Percentiles rank a stretch among this genome's conserved stretches.
These are phyloP conservation scores for Eristalis intricaria DNA, from an alignment of 2,888 invertebrate species.

Conservation along the genomic window DNA sequence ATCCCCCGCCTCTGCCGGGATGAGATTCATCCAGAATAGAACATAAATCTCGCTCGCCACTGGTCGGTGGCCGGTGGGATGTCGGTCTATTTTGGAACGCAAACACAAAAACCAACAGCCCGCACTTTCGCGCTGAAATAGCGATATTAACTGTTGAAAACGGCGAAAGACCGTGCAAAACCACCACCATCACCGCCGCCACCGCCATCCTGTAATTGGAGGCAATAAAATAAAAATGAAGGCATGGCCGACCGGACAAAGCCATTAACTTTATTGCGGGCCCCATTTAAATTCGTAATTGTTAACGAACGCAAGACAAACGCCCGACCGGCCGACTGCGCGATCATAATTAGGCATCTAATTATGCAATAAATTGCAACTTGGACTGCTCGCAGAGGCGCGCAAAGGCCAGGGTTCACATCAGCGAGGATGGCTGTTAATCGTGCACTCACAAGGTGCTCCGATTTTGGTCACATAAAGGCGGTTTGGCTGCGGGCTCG, in stretches of 20 bases:
- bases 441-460: conserved; percentile 43
- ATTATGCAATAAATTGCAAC: conserved; percentile 62
- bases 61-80: not conserved
- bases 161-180: not conserved
- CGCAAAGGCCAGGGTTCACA: conserved; percentile 34
- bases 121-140: not conserved
- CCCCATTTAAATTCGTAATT: conserved; percentile 60
- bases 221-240: conserved; percentile 39
- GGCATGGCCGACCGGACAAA: conserved; percentile 27
- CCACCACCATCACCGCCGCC: not conserved
- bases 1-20: no score
- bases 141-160: conserved; percentile 26
- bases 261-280: conserved; percentile 51
- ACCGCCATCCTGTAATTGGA: conserved; percentile 25
- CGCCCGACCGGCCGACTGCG: not conserved
- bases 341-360: conserved; percentile 50
- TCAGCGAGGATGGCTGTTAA: not conserved
- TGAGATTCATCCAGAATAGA: conserved; percentile 25
- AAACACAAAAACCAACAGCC: not conserved
- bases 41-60: conserved; percentile 20
- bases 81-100: conserved; percentile 21
- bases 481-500: not conserved
- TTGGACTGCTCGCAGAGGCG: not conserved
- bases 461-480: conserved; percentile 14
- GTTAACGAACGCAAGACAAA: conserved; percentile 43